Evolutionary conservation across 2,113 vertebrate genomes (phyloP), one percentile per base, ranked within the genome.

Genomic region (Rhodinocichla rosea): DNA sequence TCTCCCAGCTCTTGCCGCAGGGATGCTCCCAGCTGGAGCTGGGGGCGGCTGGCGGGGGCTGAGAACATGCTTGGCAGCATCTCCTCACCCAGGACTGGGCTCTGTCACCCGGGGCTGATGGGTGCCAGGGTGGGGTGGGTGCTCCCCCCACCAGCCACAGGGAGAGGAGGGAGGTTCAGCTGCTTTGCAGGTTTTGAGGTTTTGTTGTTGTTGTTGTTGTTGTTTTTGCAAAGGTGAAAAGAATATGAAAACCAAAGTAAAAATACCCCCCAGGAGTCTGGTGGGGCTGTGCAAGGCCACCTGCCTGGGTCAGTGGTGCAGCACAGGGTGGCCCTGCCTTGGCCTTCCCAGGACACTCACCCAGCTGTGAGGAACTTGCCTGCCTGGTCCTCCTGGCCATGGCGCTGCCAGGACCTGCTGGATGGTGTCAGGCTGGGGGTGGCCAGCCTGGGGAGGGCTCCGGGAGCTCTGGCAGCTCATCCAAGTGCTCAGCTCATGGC

Each of bases 1-100:
- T 32, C 52, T 87, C 55, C 30, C 3, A 6, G 57, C 52, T 92
- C 52, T 85, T 12, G 5, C 63, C 0, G 3, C 71, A 77, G 62
- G 16, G 79, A 92, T 94, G 92, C 79, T 92, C 86, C 64, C 44
- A 71, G 89, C 75, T 92, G 52, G 79, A 88, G 79, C 82, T 55
- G 77, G 44, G 78, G 83, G 85, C 0, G 19, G 67, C 9, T 9
- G 9, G 5, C 1, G 50, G 40, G 64, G 8, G 33, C 5, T 37
- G 70, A 32, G 78, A 59, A 26, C 0, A 3, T 1, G 60, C 74
- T 68, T 79, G 70, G 63, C 75, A 65, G 70, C 45, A 37, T 78
- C 83, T 56, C 20, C 56, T 89, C 83, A 27, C 23, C 49, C 63
- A 32, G 87, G 56, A 40, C 71, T 86, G 64, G 44, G 47, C 86